Evolutionary conservation across 2,113 vertebrate genomes (phyloP), one percentile per base, ranked within the genome.

Genomic region (Nycticebus coucang): DNA sequence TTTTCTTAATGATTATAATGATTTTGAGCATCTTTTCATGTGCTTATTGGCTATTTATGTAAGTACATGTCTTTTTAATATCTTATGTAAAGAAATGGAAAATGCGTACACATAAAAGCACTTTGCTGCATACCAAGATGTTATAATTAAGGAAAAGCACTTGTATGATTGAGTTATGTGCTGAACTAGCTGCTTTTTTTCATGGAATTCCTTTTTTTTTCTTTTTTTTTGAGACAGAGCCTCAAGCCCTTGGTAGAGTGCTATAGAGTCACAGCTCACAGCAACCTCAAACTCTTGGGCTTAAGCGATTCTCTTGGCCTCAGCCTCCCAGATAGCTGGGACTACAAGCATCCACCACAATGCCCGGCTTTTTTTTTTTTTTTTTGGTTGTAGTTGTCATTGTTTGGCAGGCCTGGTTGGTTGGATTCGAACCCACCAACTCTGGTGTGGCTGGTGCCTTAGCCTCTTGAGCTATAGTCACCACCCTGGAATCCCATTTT

Each of bases 21-120:
- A 68, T 69, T 50, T 37, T 86, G 69, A 93, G 78, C 6, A 89
- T 92, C n/a, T 92, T 89, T 89, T 83, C 21, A 24, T 87, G 71
- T 92, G 15, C 12, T 91, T 89, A 22, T 72, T 93, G 64, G 77
- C 71, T 50, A 45, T 81, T 94, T 50, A 41, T 62, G 10, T 92
- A 88, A 91, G 26, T 59, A 35, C 3, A 57, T 26, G 57, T 77
- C n/a, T 92, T 91, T 94, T 81, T 71, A 37, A 21, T 35, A 45
- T 89, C n/a, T 89, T 19, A 13, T 68, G 41, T 93, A 21, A 77
- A 41, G 37, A 93, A 92, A 88, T 12, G 14, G 68, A 33, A 90
- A 77, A 28, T 28, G 17, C 6, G 41, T 10, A 19, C 7, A 53
- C 13, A 33, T 57, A 57, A 78, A 78, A 84, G 15, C 74, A 55